Conservation (phyloP, 2,113 vertebrate species). For the Halichoeres trimaculatus region DNA sequence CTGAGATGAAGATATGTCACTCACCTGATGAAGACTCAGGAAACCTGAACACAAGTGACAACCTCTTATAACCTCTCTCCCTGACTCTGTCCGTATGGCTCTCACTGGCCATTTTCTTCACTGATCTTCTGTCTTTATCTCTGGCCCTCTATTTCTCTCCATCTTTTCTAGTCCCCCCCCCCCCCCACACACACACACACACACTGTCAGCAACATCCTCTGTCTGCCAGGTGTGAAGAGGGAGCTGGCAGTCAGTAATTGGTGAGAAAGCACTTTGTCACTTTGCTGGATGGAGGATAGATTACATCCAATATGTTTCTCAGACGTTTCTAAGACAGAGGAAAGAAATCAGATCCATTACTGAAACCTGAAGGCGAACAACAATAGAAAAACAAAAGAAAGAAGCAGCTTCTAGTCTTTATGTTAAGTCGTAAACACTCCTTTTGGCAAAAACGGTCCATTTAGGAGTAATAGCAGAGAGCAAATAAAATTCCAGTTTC, state of each 20-base stretch:
- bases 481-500: no score
- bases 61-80: slow-evolving; percentile 54
- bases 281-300: slow-evolving; percentile 67
- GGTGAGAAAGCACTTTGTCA: slow-evolving; percentile 81
- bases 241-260: slow-evolving; percentile 77
- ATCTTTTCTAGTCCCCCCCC: slow-evolving; percentile 5
- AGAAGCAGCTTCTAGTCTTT: slow-evolving; percentile 2
- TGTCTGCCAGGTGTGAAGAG: slow-evolving; percentile 79
- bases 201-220: slow-evolving; percentile 53
- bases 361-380: slow-evolving; percentile 24
- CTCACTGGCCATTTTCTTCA: neutral
- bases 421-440: neutral
- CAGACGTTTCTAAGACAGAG: slow-evolving; percentile 50
- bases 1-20: slow-evolving; percentile 24
- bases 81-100: slow-evolving; percentile 36
- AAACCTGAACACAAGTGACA: slow-evolving; percentile 62
- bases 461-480: neutral
- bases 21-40: slow-evolving; percentile 53
- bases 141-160: neutral
- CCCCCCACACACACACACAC: slow-evolving; percentile 25
- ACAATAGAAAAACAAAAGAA: slow-evolving; percentile 1
- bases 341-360: slow-evolving; percentile 46
- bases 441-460: neutral
- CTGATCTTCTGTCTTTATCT: no score
- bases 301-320: slow-evolving; percentile 67